Conservation (phyloP, 1,140 invertebrate species). For the Camponotus pennsylvanicus region DNA sequence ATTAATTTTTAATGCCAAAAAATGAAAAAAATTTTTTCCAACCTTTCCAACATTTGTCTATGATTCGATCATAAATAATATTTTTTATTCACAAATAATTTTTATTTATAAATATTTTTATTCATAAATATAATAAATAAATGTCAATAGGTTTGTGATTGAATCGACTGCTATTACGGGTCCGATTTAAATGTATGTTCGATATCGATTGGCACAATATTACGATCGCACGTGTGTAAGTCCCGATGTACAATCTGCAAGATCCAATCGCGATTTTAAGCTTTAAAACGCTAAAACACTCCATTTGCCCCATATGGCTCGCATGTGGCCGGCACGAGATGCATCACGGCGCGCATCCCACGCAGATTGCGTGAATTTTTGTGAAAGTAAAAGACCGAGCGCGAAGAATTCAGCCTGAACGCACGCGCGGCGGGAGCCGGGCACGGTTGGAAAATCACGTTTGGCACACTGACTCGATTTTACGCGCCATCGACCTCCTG, state of each 20-base stretch:
- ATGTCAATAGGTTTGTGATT: too few relatives aligned
- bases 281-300: background rate
- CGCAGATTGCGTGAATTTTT: conserved; percentile 47
- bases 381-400: conserved; percentile 55
- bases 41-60: too few relatives aligned
- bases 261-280: background rate
- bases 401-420: conserved; percentile 22
- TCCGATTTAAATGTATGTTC: too few relatives aligned
- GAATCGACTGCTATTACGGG: too few relatives aligned
- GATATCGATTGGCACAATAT: too few relatives aligned
- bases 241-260: too few relatives aligned
- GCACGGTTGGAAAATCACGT: conserved; percentile 52
- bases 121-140: too few relatives aligned
- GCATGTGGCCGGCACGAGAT: background rate
- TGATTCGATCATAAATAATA: too few relatives aligned
- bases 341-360: conserved; percentile 11
- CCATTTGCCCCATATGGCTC: background rate
- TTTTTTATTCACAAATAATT: too few relatives aligned
- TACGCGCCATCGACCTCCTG: conserved; percentile 50
- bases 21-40: too few relatives aligned
- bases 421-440: background rate
- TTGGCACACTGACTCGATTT: conserved; percentile 73
- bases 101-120: too few relatives aligned
- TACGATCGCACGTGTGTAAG: background rate
- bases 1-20: too few relatives aligned